Conservation (phyloP, 2,888 invertebrate genomes). For the Temnothorax rugatulus region DNA sequence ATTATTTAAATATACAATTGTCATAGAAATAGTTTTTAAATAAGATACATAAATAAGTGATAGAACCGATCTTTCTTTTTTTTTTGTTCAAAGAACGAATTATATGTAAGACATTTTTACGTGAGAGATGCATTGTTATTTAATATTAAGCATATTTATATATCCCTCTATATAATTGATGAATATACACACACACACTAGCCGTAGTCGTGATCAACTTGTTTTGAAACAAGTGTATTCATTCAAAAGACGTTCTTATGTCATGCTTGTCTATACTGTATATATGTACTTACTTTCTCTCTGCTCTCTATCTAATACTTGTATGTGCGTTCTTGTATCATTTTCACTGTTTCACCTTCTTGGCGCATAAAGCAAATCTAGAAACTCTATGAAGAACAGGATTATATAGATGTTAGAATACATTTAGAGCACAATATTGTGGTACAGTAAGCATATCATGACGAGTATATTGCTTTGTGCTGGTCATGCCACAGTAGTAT, state of each 20-base stretch:
- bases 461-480: slow-evolving; percentile 65
- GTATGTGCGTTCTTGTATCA: slow-evolving; percentile 83
- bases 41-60: neutral
- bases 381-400: slow-evolving; percentile 73
- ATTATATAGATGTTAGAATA: slow-evolving; percentile 81
- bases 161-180: neutral
- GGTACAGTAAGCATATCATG: slow-evolving; percentile 67
- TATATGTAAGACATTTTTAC: slow-evolving; percentile 7
- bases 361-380: slow-evolving; percentile 74
- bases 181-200: slow-evolving; percentile 57
- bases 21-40: slow-evolving; percentile 8
- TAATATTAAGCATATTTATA: slow-evolving; percentile 16
- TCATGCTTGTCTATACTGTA: slow-evolving; percentile 82
- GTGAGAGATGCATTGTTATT: neutral
- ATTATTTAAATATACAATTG: neutral
- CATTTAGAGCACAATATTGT: slow-evolving; percentile 74
- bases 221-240: slow-evolving; percentile 80
- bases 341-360: slow-evolving; percentile 75
- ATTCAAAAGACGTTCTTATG: slow-evolving; percentile 72
- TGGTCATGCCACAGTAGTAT: slow-evolving; percentile 47
- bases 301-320: slow-evolving; percentile 83
- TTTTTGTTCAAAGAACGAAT: neutral
- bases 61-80: slow-evolving; percentile 1
- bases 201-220: slow-evolving; percentile 35
- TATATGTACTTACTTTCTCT: slow-evolving; percentile 83